phyloP scores from a whole-genome alignment of 1,140 invertebrate species.

The Reticulitermes speratus region DNA sequence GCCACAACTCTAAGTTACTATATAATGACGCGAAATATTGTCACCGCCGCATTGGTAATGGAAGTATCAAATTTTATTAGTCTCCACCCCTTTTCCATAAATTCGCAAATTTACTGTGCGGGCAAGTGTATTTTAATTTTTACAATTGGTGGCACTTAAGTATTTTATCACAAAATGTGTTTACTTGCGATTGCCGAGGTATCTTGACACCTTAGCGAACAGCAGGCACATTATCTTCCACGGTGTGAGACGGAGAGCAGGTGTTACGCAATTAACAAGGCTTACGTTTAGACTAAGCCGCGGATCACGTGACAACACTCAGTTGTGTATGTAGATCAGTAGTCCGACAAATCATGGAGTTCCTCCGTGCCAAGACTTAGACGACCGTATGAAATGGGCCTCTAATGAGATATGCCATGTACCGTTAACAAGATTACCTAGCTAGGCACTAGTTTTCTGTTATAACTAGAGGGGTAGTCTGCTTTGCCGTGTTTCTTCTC shows the following conservation, averaged over 20 bases:
- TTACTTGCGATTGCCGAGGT: too few relatives aligned
- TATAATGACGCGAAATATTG: too few relatives aligned
- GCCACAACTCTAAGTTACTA: too few relatives aligned
- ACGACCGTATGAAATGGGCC: conserved; percentile 46
- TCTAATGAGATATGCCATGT: conserved; percentile 50
- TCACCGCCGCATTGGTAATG: too few relatives aligned
- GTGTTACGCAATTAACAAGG: neutral
- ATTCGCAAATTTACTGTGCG: too few relatives aligned
- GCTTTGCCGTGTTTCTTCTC: conserved; percentile 27
- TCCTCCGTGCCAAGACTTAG: neutral
- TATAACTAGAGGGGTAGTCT: conserved; percentile 43
- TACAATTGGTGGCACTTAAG: too few relatives aligned
- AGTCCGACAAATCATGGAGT: neutral
- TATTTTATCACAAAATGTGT: too few relatives aligned
- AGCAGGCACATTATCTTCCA: too few relatives aligned
- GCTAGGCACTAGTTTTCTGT: conserved; percentile 22
- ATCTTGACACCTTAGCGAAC: too few relatives aligned
- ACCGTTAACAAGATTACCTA: conserved; percentile 43
- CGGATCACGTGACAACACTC: neutral
- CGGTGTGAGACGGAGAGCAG: neutral
- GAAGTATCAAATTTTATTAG: too few relatives aligned
- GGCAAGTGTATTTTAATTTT: too few relatives aligned
- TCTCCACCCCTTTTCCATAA: too few relatives aligned
- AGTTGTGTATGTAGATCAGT: neutral
- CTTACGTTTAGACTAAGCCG: neutral